These are phyloP conservation scores for Labeo catla DNA, from an alignment of 2,113 vertebrate genomes.

Conservation along the genomic window DNA sequence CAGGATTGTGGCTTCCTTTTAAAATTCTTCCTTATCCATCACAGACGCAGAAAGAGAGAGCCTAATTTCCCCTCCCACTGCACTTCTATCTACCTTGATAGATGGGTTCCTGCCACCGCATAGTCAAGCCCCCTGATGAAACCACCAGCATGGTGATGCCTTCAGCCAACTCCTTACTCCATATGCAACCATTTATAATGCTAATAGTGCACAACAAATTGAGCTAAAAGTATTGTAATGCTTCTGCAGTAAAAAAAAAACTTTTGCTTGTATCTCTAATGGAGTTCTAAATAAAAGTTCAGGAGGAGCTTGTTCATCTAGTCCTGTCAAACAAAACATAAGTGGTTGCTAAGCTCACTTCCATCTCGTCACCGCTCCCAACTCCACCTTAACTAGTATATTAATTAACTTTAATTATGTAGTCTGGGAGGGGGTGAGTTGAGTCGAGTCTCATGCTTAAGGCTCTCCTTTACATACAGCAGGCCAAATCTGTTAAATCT, in stretches of 20 bases:
- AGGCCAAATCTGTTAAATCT: neutral
- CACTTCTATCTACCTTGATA: conserved; percentile 39
- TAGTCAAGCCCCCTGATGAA: conserved; percentile 23
- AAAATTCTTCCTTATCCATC: conserved; percentile 27
- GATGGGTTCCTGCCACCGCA: conserved; percentile 34
- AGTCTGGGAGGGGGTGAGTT: neutral
- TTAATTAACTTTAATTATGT: neutral
- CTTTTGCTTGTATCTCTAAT: neutral
- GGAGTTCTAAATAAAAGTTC: neutral
- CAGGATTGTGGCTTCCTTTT: conserved; percentile 25
- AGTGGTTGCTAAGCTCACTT: neutral
- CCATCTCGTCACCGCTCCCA: neutral
- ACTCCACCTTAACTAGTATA: neutral
- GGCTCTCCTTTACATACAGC: neutral
- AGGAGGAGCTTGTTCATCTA: neutral
- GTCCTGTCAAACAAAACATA: neutral
- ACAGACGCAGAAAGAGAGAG: conserved; percentile 1
- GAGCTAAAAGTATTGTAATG: neutral
- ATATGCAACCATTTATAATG: conserved; percentile 34
- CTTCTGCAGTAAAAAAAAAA: neutral
- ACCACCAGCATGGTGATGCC: conserved; percentile 26
- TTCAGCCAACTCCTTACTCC: conserved; percentile 31
- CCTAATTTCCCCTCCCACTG: conserved; percentile 5
- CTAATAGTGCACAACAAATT: neutral
- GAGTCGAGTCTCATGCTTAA: neutral